Percentiles rank a stretch among this genome's conserved stretches.
These are phyloP conservation scores for Ornithorhynchus anatinus DNA, from an alignment of 2,113 vertebrate species.

Conservation along the genomic window DNA sequence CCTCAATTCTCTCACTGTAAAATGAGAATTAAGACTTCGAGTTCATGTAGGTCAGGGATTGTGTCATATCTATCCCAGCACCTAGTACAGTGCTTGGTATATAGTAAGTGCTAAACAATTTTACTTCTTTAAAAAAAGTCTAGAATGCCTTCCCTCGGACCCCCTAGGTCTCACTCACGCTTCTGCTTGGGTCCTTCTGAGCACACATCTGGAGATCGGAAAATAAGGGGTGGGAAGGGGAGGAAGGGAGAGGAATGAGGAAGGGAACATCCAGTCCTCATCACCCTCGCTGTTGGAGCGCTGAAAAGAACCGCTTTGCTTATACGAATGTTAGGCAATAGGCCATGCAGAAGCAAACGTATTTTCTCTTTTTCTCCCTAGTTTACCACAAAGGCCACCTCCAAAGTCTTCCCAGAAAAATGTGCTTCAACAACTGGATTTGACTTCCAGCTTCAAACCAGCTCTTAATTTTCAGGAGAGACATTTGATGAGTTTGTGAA, in stretches of 20 bases:
- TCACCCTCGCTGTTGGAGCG: background rate
- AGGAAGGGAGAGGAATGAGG: fast-evolving
- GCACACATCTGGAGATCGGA: too few species aligned
- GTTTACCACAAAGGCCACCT: background rate
- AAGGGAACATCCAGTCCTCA: background rate
- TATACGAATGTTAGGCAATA: fast-evolving
- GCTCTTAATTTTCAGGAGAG: conserved; percentile 66
- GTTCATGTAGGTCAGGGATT: too few species aligned
- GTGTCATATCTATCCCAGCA: too few species aligned
- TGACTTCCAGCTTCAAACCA: conserved; percentile 61
- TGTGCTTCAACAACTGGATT: conserved; percentile 40
- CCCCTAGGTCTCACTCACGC: too few species aligned
- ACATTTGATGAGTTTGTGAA: conserved; percentile 60
- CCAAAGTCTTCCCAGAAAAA: conserved; percentile 13
- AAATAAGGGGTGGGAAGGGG: too few species aligned
- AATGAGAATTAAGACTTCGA: too few species aligned
- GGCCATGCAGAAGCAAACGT: background rate
- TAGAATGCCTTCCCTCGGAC: too few species aligned
- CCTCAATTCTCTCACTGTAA: too few species aligned
- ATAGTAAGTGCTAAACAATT: too few species aligned
- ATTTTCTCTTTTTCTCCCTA: fast-evolving
- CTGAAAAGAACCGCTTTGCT: background rate
- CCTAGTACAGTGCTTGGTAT: too few species aligned
- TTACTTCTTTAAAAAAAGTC: too few species aligned
- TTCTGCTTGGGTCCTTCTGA: too few species aligned